Percentiles rank a stretch among this genome's conserved stretches.
These are phyloP conservation scores for Drosophila lacicola DNA, from an alignment of 2,888 invertebrate genomes.

Conservation along the genomic window DNA sequence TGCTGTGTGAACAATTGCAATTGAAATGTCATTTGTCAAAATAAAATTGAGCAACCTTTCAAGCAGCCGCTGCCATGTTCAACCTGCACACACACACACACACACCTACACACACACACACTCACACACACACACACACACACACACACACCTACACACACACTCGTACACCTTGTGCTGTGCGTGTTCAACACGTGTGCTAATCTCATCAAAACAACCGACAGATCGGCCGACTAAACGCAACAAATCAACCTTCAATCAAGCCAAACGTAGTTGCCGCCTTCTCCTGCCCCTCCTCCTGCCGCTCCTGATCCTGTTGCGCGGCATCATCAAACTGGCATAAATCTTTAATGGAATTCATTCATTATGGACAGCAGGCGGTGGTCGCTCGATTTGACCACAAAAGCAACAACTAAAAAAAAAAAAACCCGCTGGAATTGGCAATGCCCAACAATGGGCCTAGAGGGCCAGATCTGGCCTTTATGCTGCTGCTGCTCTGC, in stretches of 20 bases:
- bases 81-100: not conserved
- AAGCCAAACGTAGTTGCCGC: constrained; percentile 50
- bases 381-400: constrained; percentile 64
- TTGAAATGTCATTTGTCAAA: constrained; percentile 84
- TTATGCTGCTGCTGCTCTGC: constrained; percentile 9
- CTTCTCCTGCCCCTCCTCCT: constrained; percentile 15
- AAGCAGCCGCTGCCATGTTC: constrained; percentile 39
- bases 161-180: constrained; percentile 26
- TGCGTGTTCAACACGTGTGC: constrained; percentile 84
- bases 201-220: constrained; percentile 75
- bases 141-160: not conserved
- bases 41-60: constrained; percentile 77
- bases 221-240: constrained; percentile 60
- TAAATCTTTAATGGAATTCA: constrained; percentile 83
- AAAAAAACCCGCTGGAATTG: constrained; percentile 36
- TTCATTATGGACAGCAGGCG: constrained; percentile 70
- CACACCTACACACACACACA: not conserved
- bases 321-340: constrained; percentile 84
- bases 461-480: constrained; percentile 39
- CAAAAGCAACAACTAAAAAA: constrained; percentile 36
- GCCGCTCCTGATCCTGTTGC: constrained; percentile 24
- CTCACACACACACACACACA: not conserved
- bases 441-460: constrained; percentile 53
- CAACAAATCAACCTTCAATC: constrained; percentile 83
- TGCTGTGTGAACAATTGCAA: constrained; percentile 69